Evolutionary conservation across 2,888 invertebrate species (phyloP).

Genomic region (Drosophila limbata): DNA sequence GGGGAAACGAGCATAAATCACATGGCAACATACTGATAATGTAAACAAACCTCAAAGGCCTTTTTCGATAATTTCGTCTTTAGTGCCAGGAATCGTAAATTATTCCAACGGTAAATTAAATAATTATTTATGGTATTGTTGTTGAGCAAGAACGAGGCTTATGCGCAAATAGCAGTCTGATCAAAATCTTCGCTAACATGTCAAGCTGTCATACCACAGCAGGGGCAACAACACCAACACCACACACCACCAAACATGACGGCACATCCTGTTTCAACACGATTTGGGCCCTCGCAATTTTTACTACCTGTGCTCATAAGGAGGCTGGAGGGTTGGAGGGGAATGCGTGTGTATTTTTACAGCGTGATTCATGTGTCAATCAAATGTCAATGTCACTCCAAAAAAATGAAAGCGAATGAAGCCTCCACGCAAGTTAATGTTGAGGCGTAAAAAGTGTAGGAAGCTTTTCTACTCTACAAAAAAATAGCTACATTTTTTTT

Average conservation of each 20-base stretch:
- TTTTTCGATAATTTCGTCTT: slow-evolving; percentile 6
- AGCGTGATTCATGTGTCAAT: slow-evolving; percentile 82
- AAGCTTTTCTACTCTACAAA: not conserved
- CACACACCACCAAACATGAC: slow-evolving; percentile 26
- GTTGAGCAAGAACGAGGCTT: slow-evolving; percentile 34
- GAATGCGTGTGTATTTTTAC: slow-evolving; percentile 60
- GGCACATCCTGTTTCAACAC: slow-evolving; percentile 58
- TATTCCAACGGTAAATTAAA: slow-evolving; percentile 39
- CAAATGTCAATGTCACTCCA: slow-evolving; percentile 83
- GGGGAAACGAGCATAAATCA: slow-evolving; percentile 5
- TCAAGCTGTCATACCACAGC: slow-evolving; percentile 42
- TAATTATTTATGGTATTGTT: slow-evolving; percentile 47
- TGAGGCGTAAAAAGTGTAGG: slow-evolving; percentile 3
- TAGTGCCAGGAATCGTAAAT: slow-evolving; percentile 31
- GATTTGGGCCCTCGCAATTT: slow-evolving; percentile 29
- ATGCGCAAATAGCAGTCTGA: slow-evolving; percentile 26
- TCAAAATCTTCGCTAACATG: slow-evolving; percentile 51
- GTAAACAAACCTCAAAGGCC: not conserved
- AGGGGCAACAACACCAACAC: not conserved
- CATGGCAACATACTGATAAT: not conserved
- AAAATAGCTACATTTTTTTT: too few species aligned
- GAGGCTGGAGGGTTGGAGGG: not conserved
- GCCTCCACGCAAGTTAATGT: not conserved
- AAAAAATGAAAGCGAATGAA: slow-evolving; percentile 3
- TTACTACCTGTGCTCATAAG: slow-evolving; percentile 12